phyloP scores from a whole-genome alignment of 2,113 vertebrate genomes.

The Hemibates koningsi region DNA sequence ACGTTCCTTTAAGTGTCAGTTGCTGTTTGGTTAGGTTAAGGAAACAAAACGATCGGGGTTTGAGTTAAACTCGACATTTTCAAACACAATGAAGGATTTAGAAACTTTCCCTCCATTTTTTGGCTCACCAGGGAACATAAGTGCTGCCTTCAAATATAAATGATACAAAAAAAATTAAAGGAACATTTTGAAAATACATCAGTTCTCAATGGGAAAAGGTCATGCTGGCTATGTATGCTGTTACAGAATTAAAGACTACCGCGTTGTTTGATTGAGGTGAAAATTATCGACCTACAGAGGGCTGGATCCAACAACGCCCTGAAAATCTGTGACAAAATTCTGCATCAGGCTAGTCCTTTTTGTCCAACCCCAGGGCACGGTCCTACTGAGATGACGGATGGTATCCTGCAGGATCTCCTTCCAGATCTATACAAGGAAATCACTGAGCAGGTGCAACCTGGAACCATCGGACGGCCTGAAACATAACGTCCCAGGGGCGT shows the following conservation, averaged over 20 bases:
- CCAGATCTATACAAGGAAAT: not conserved
- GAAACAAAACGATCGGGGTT: rapidly evolving
- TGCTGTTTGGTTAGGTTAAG: rapidly evolving
- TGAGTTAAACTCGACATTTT: rapidly evolving
- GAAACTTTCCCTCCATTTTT: not conserved
- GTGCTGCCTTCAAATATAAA: not conserved
- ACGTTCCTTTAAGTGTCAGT: not conserved
- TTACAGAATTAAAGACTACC: not conserved
- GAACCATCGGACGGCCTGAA: not conserved
- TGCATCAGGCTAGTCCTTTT: not conserved
- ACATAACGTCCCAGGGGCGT: not conserved
- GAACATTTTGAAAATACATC: not conserved
- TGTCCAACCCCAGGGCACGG: not conserved
- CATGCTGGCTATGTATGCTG: not conserved
- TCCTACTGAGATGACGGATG: not conserved
- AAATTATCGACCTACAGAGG: not conserved
- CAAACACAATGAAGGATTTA: not conserved
- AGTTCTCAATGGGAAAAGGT: not conserved
- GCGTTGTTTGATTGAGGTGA: rapidly evolving
- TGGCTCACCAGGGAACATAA: not conserved
- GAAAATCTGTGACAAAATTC: not conserved
- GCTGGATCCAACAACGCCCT: not conserved
- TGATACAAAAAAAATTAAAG: not conserved
- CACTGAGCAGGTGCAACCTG: not conserved
- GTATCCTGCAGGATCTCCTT: not conserved